phyloP scores from a whole-genome alignment of 2,888 invertebrate species.

The Rosalia funebris region DNA sequence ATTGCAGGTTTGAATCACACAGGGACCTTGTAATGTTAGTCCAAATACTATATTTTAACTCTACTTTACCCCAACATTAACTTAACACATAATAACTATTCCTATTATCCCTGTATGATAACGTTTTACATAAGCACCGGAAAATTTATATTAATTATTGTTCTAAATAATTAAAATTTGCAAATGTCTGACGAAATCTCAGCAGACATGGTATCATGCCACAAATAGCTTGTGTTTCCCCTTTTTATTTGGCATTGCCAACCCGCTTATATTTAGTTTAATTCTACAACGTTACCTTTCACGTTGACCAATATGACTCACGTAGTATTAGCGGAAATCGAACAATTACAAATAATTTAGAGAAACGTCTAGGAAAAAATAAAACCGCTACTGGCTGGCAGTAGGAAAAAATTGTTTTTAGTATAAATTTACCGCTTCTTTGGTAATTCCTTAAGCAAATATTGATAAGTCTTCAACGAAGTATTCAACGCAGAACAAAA shows the following conservation, averaged over 20 bases:
- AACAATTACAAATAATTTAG: neutral
- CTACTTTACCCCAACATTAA: no score
- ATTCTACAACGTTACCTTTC: neutral
- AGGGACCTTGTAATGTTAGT: no score
- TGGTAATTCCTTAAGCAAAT: conserved; percentile 11
- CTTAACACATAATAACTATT: no score
- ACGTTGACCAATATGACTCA: neutral
- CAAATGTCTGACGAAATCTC: neutral
- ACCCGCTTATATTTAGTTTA: neutral
- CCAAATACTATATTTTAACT: no score
- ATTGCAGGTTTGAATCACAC: no score
- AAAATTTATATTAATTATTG: no score
- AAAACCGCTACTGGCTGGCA: neutral
- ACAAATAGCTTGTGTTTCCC: neutral
- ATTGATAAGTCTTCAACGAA: neutral
- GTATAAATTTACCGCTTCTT: neutral
- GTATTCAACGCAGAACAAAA: conserved; percentile 6
- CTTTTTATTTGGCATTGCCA: neutral
- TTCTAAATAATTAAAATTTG: no score
- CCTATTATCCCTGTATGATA: no score
- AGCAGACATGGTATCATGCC: neutral
- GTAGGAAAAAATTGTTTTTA: conserved; percentile 1
- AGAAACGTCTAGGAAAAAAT: neutral
- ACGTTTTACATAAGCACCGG: no score
- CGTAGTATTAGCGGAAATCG: neutral